Evolutionary conservation across 64 coral and sea anemone genomes (phyloP).

Genomic region (Stichodactyla helianthus): DNA sequence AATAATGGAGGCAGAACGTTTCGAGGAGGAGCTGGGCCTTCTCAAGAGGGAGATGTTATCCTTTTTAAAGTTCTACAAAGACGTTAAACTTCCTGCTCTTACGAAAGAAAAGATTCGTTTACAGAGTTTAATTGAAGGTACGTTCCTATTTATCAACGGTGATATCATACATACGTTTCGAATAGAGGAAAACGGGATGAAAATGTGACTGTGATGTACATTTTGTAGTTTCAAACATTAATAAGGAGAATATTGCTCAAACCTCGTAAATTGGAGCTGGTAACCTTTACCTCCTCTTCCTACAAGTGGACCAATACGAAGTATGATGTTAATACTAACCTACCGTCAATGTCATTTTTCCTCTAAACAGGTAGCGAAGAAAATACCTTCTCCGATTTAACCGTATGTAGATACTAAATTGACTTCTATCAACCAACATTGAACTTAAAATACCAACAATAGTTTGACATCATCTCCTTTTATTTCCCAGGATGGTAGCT

Average conservation of each 20-base stretch:
- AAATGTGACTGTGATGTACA: neutral
- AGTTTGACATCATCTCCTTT: neutral
- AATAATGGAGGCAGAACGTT: slow-evolving; percentile 30
- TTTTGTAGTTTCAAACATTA: neutral
- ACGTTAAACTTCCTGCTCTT: neutral
- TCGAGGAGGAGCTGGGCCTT: slow-evolving; percentile 23
- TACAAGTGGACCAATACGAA: neutral
- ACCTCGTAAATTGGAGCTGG: too few species aligned
- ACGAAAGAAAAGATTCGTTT: neutral
- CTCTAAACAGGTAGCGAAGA: neutral
- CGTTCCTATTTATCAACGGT: too few species aligned
- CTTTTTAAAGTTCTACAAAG: slow-evolving; percentile 34
- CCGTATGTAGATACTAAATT: neutral
- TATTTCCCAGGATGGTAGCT: neutral
- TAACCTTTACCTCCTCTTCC: neutral
- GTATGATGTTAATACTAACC: neutral
- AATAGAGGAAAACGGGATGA: neutral
- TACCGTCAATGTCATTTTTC: neutral
- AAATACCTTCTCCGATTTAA: neutral
- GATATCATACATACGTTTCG: neutral
- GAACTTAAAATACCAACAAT: neutral
- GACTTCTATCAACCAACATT: too few species aligned
- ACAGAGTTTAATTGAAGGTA: neutral
- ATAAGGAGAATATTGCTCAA: too few species aligned
- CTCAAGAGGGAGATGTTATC: slow-evolving; percentile 31